A percentile compares a stretch with the other conserved stretches of the same genome.
These are phyloP conservation scores for Apotomis capreana DNA, from an alignment of 2,888 invertebrate species.

Conservation along the genomic window DNA sequence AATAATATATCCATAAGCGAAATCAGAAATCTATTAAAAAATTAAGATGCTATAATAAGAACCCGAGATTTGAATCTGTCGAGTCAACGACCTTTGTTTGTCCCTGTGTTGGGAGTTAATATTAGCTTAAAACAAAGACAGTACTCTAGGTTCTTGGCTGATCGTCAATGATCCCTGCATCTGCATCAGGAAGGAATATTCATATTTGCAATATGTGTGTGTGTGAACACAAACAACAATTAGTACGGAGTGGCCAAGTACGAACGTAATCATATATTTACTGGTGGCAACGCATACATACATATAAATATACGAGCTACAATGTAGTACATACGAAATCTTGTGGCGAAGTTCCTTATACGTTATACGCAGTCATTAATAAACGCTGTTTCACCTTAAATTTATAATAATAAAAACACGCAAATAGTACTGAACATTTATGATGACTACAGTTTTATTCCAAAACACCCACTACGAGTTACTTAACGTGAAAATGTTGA, in stretches of 20 bases:
- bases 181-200: conserved; percentile 60
- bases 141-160: conserved; percentile 59
- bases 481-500: too few species aligned
- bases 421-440: too few species aligned
- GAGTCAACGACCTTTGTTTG: conserved; percentile 44
- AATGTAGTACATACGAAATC: conserved; percentile 7
- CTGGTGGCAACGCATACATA: neutral
- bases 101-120: conserved; percentile 37
- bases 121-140: conserved; percentile 37
- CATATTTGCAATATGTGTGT: conserved; percentile 44
- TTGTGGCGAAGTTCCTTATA: conserved; percentile 11
- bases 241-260: conserved; percentile 6
- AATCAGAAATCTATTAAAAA: conserved; percentile 11
- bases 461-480: too few species aligned
- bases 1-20: neutral
- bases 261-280: neutral
- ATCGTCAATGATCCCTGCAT: conserved; percentile 61
- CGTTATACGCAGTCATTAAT: neutral
- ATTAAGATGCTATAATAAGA: conserved; percentile 2
- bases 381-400: too few species aligned
- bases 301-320: neutral
- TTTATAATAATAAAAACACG: too few species aligned
- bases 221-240: conserved; percentile 17
- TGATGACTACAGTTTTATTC: too few species aligned
- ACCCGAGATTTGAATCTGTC: conserved; percentile 7